These are phyloP conservation scores for Eristalis arbustorum DNA, from an alignment of 2,888 invertebrate species.

Conservation along the genomic window DNA sequence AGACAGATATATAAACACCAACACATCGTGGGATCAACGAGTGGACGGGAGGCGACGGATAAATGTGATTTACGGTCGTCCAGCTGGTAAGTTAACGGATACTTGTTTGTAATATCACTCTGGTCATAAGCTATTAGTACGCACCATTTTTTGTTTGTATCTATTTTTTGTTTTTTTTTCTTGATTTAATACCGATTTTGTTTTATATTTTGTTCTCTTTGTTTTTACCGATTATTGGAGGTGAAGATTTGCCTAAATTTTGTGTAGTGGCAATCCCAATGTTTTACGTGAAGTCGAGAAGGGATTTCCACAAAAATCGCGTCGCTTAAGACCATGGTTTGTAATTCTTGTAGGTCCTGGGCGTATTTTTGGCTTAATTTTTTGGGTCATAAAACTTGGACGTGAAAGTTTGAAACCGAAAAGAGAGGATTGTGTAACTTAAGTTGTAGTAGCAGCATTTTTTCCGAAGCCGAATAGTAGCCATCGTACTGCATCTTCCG, in stretches of 20 bases:
- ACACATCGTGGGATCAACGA: neutral
- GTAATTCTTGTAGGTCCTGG: too few relatives aligned
- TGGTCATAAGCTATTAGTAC: conserved; percentile 47
- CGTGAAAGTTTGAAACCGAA: too few relatives aligned
- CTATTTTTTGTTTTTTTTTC: neutral
- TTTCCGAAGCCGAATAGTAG: too few relatives aligned
- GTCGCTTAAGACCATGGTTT: too few relatives aligned
- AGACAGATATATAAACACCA: neutral
- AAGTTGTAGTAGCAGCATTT: too few relatives aligned
- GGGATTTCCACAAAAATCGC: neutral
- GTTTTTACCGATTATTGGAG: neutral
- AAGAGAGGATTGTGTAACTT: too few relatives aligned
- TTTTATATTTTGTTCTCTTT: neutral
- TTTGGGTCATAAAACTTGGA: too few relatives aligned
- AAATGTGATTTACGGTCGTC: conserved; percentile 11
- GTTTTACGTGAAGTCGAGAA: neutral
- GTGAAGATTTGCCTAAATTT: neutral
- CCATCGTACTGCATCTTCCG: too few relatives aligned
- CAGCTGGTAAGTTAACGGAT: conserved; percentile 63
- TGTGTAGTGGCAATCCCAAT: neutral
- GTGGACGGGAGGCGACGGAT: neutral
- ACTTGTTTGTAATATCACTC: conserved; percentile 64
- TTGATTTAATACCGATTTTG: neutral
- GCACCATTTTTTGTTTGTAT: conserved; percentile 19
- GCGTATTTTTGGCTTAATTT: too few relatives aligned